These are phyloP conservation scores for Aplochiton taeniatus DNA, from an alignment of 2,797 vertebrate species.

Conservation along the genomic window DNA sequence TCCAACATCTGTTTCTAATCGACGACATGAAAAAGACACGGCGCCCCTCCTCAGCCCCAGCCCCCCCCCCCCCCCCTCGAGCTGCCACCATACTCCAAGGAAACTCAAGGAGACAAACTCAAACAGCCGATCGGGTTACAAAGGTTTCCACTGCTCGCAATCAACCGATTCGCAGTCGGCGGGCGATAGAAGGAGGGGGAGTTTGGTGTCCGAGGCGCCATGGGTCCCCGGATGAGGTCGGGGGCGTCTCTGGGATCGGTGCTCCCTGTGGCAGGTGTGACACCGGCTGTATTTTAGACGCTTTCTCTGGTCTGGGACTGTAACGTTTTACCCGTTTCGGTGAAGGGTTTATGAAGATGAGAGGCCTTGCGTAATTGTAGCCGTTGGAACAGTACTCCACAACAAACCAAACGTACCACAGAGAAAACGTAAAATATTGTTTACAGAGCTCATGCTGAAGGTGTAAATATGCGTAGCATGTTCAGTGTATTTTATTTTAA, in stretches of 20 bases:
- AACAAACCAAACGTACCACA: too few species aligned
- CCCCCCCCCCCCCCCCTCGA: conserved; percentile 52
- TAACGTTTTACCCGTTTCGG: not conserved
- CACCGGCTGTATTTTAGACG: conserved; percentile 1
- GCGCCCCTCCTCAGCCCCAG: conserved; percentile 67
- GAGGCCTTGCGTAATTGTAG: not conserved
- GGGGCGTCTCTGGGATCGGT: not conserved
- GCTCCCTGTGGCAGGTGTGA: conserved; percentile 10
- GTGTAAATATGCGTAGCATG: too few species aligned
- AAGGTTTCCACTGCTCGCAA: conserved; percentile 55
- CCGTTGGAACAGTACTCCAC: too few species aligned
- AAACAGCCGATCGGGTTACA: conserved; percentile 66
- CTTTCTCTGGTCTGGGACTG: not conserved
- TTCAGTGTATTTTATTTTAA: too few species aligned
- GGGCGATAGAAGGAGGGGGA: conserved; percentile 32
- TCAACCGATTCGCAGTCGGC: conserved; percentile 36
- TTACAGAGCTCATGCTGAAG: too few species aligned
- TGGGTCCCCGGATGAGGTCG: too few species aligned
- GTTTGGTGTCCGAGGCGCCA: too few species aligned
- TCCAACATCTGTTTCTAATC: conserved; percentile 80
- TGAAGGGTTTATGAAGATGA: not conserved
- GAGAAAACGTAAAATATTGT: too few species aligned
- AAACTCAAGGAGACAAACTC: conserved; percentile 62
- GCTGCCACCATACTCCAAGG: conserved; percentile 23
- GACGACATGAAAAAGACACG: conserved; percentile 77